Evolutionary conservation across 2,113 vertebrate species (phyloP).

Genomic region (Glaucidium brasilianum): DNA sequence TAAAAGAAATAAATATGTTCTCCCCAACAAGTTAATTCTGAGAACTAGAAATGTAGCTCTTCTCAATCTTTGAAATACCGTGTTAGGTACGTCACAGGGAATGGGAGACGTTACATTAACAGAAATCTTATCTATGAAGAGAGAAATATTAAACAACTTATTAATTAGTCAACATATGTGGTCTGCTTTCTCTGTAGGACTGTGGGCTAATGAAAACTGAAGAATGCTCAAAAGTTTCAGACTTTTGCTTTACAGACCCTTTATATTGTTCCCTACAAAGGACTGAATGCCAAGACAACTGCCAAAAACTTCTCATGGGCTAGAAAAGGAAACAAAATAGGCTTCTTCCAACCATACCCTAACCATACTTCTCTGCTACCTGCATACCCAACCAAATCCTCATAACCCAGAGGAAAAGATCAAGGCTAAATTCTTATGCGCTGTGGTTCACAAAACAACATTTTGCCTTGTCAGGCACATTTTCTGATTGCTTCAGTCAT

Average conservation of each 20-base stretch:
- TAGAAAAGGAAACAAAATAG: background rate
- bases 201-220: background rate
- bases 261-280: background rate
- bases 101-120: background rate
- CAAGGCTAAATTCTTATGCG: background rate
- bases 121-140: background rate
- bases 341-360: background rate
- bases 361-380: background rate
- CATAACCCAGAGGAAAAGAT: background rate
- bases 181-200: background rate
- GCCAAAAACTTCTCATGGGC: background rate
- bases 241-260: background rate
- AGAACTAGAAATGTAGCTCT: background rate
- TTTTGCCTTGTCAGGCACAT: background rate
- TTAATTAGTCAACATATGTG: background rate
- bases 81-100: background rate
- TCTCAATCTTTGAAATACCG: background rate
- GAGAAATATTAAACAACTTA: background rate
- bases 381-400: background rate
- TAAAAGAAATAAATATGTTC: background rate
- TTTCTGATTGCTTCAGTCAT: background rate
- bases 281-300: background rate
- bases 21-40: background rate
- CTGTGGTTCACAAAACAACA: background rate
- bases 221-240: background rate